A percentile compares a stretch with the other conserved stretches of the same genome.
phyloP scores from a whole-genome alignment of 23 tunicate species.

The Botrylloides violaceus region DNA sequence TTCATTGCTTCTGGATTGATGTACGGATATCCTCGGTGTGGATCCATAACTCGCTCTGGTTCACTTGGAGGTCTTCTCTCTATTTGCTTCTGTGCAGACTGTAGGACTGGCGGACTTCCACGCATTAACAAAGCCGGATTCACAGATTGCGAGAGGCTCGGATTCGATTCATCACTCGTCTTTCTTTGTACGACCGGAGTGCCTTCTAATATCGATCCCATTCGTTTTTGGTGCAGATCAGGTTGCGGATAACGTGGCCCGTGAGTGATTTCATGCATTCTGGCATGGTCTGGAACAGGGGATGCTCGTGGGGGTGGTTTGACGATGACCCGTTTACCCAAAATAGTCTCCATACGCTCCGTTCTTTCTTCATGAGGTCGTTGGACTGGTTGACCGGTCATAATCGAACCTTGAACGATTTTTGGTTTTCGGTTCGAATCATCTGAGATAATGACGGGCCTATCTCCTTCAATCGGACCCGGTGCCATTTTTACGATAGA shows the following conservation, averaged over 20 bases:
- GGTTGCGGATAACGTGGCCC: not conserved
- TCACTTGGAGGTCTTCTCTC: not conserved
- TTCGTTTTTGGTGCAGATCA: not conserved
- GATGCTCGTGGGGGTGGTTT: slow-evolving; percentile 2
- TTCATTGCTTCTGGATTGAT: not conserved
- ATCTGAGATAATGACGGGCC: not conserved
- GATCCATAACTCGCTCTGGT: not conserved
- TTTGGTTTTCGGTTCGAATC: too few relatives aligned
- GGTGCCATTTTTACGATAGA: slow-evolving; percentile 2
- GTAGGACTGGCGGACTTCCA: not conserved
- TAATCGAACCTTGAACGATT: not conserved
- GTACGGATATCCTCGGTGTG: not conserved
- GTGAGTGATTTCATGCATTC: not conserved
- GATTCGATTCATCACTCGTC: slow-evolving; percentile 14
- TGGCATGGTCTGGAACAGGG: not conserved
- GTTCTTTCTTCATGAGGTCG: slow-evolving; percentile 2
- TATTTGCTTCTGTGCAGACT: not conserved
- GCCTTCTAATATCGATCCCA: slow-evolving; percentile 20
- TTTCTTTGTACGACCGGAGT: slow-evolving; percentile 16
- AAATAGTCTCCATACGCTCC: slow-evolving; percentile 5
- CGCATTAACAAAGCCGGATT: slow-evolving; percentile 4
- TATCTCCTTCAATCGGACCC: not conserved
- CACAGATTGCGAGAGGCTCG: slow-evolving; percentile 8
- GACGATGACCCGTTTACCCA: not conserved
- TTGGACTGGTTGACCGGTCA: slow-evolving; percentile 5